A percentile compares a stretch with the other conserved stretches of the same genome.
phyloP scores from a whole-genome alignment of 2,113 vertebrate genomes.

The Isichthys henryi region DNA sequence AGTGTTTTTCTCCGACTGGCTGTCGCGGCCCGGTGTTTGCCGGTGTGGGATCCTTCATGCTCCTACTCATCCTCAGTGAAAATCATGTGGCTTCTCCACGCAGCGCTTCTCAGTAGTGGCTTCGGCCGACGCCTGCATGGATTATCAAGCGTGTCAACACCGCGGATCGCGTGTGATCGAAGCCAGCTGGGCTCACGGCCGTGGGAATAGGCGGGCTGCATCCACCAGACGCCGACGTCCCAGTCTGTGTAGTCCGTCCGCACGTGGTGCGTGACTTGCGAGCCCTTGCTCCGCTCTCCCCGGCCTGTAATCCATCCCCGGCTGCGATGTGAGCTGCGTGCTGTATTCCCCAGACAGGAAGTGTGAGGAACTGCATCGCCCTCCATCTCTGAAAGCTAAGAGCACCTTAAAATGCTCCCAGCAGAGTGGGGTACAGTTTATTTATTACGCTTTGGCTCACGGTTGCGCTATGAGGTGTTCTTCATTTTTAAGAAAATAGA shows the following conservation, averaged over 20 bases:
- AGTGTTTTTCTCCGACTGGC: slow-evolving; percentile 40
- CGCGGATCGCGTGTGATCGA: slow-evolving; percentile 39
- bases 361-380: slow-evolving; percentile 17
- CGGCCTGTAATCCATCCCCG: slow-evolving; percentile 24
- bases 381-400: slow-evolving; percentile 34
- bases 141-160: slow-evolving; percentile 46
- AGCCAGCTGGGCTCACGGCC: slow-evolving; percentile 44
- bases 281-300: slow-evolving; percentile 13
- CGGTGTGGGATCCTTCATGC: slow-evolving; percentile 39
- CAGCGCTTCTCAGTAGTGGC: slow-evolving; percentile 39
- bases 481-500: slow-evolving; percentile 40
- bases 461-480: slow-evolving; percentile 27
- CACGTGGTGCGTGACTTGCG: slow-evolving; percentile 13
- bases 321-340: slow-evolving; percentile 16
- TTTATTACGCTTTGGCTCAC: slow-evolving; percentile 35
- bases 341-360: slow-evolving; percentile 12
- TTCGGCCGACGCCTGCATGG: slow-evolving; percentile 45
- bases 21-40: slow-evolving; percentile 49
- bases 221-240: slow-evolving; percentile 22
- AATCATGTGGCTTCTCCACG: slow-evolving; percentile 38
- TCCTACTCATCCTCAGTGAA: slow-evolving; percentile 43
- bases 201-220: slow-evolving; percentile 22
- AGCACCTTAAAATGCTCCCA: slow-evolving; percentile 33
- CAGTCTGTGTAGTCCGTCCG: neutral
- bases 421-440: slow-evolving; percentile 33